Evolutionary conservation across 2,888 invertebrate species (phyloP), one percentile per base, ranked within the genome.

Genomic region (Penaeus monodon): DNA sequence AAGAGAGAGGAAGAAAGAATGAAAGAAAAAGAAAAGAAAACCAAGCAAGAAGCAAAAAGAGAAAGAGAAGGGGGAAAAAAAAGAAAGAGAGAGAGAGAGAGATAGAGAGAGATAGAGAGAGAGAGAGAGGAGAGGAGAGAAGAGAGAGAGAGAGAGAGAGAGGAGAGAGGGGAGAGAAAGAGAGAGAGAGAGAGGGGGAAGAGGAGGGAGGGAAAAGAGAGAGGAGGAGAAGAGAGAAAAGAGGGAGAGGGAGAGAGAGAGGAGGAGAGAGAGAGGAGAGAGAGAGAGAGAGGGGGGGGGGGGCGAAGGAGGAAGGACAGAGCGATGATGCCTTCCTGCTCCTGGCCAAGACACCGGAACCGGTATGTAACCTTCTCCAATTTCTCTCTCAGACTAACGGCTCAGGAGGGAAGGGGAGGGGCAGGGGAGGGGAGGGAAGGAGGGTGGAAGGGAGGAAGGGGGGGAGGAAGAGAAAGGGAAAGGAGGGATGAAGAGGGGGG

Each of bases 191-290:
- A 68, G 12, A 20, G 2, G 24, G 12, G 7, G 22, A 20, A 8
- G 7, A 24, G 22, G 12, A 20, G 22, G 22, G 10, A 68, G 68
- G 22, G 29, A 68, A 20, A 8, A 2, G 29, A 20, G 29, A 29
- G 29, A 1, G 29, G 20, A 17, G 10, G 8, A 1, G 29, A 0
- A 3, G 3, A 3, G 3, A 3, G 3, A 7, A 6, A 17, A 7
- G 7, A 6, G 7, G 8, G 29, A 10, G 68, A 68, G 29, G 7
- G 68, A 68, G n/a, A 68, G 10, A 7, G 29, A 29, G 8, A 14
- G 29, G 7, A 7, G 8, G 29, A 2, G 8, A 68, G 2, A 68
- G n/a, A 68, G 10, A 7, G 8, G 29, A 29, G 8, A 14, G 29
- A 17, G 29, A 68, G 29, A 2, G 8, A 68, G 2, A 17, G 68